Conservation (phyloP, 2,113 vertebrate species). For the Tamias sibiricus region DNA sequence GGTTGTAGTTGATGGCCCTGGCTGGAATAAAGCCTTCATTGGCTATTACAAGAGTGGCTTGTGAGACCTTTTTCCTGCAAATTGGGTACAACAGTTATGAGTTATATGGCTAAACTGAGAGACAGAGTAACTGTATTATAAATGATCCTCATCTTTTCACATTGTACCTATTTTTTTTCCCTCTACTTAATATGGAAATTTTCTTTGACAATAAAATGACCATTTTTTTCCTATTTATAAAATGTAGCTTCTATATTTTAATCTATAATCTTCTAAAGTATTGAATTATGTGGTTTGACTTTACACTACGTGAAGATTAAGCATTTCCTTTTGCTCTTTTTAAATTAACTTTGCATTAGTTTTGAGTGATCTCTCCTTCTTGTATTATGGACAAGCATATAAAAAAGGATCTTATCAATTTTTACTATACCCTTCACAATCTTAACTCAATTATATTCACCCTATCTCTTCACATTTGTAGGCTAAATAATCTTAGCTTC, state of each 20-base stretch:
- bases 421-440: constrained; percentile 75
- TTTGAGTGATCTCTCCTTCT: constrained; percentile 71
- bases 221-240: not conserved
- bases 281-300: constrained; percentile 74
- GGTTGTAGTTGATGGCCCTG: too few species aligned
- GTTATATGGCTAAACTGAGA: not conserved
- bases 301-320: constrained; percentile 71
- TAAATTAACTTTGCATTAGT: constrained; percentile 78
- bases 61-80: too few species aligned
- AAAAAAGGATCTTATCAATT: constrained; percentile 76
- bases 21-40: too few species aligned
- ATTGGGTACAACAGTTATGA: too few species aligned
- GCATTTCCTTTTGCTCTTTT: constrained; percentile 69
- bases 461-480: constrained; percentile 66
- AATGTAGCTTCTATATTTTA: constrained; percentile 52
- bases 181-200: constrained; percentile 40
- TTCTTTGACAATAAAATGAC: constrained; percentile 28
- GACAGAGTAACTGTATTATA: not conserved
- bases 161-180: constrained; percentile 1
- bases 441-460: constrained; percentile 80
- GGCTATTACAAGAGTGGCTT: too few species aligned
- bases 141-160: constrained; percentile 19
- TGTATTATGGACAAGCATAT: constrained; percentile 70
- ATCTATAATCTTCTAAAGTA: constrained; percentile 65
- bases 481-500: constrained; percentile 72